Conservation (phyloP, 35 echinoderm and acorn worm species). For the Strongylocentrotus purpuratus region DNA sequence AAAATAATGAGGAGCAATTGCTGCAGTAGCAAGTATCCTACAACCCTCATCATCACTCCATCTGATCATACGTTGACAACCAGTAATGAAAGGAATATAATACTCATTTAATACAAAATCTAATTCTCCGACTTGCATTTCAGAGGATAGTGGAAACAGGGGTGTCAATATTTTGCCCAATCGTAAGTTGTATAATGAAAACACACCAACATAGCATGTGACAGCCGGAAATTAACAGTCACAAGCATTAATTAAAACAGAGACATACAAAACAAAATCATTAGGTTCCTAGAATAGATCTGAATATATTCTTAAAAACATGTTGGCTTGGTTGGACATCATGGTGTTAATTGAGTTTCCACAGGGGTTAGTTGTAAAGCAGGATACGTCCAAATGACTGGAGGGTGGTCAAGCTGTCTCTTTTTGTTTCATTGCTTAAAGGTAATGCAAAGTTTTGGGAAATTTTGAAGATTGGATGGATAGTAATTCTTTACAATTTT, state of each 20-base stretch:
- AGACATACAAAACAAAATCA: neutral
- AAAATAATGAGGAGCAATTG: too few species aligned
- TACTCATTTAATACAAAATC: neutral
- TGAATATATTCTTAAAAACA: neutral
- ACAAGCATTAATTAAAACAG: neutral
- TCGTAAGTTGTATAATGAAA: neutral
- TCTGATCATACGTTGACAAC: too few species aligned
- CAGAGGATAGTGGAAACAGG: neutral
- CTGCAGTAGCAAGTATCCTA: too few species aligned
- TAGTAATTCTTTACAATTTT: too few species aligned
- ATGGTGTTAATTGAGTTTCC: neutral
- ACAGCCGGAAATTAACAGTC: neutral
- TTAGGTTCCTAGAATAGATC: neutral
- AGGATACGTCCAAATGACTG: neutral
- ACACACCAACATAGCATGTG: neutral
- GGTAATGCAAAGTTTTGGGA: too few species aligned
- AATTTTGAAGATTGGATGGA: too few species aligned
- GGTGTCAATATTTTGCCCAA: neutral
- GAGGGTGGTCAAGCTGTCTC: neutral
- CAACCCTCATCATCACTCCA: neutral
- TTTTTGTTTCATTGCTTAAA: neutral
- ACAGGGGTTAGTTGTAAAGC: neutral
- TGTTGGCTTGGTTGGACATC: neutral
- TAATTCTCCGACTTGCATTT: neutral
- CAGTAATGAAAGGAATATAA: too few species aligned